Evolutionary conservation across 2,888 invertebrate species (phyloP).

Genomic region (Tholera decimalis): DNA sequence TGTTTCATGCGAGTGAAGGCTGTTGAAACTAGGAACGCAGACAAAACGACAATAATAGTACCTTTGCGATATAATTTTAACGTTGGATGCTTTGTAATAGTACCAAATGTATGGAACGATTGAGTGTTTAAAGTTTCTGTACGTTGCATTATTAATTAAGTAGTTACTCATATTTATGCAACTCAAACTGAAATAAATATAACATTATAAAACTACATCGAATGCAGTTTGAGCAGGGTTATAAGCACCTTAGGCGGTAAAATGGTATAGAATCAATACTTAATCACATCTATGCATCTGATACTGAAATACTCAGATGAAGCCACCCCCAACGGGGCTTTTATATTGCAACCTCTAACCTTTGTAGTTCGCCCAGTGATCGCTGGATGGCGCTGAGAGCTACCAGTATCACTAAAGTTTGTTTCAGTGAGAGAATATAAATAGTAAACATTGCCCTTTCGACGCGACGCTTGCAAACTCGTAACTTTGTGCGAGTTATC

Average conservation of each 20-base stretch:
- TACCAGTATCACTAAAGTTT: slow-evolving; percentile 1
- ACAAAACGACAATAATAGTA: background rate
- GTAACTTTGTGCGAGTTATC: background rate
- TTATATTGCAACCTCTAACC: background rate
- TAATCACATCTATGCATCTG: too few relatives aligned
- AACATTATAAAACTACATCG: background rate
- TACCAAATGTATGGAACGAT: background rate
- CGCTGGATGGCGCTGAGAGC: slow-evolving; percentile 25
- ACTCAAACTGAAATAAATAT: background rate
- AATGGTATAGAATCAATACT: background rate
- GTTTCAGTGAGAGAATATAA: slow-evolving; percentile 17
- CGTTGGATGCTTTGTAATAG: background rate
- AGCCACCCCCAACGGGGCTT: background rate
- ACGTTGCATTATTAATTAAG: background rate
- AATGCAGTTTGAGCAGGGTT: background rate
- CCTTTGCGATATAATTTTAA: background rate
- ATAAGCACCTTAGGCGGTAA: background rate
- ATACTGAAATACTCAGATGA: background rate
- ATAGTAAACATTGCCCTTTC: slow-evolving; percentile 30
- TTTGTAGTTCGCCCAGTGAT: background rate
- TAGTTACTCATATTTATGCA: background rate
- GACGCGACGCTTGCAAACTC: background rate
- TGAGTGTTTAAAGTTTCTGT: background rate
- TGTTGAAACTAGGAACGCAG: background rate
- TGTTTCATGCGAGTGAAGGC: background rate